Conservation (phyloP, 1,140 invertebrate species). For the Mylabris phalerata region DNA sequence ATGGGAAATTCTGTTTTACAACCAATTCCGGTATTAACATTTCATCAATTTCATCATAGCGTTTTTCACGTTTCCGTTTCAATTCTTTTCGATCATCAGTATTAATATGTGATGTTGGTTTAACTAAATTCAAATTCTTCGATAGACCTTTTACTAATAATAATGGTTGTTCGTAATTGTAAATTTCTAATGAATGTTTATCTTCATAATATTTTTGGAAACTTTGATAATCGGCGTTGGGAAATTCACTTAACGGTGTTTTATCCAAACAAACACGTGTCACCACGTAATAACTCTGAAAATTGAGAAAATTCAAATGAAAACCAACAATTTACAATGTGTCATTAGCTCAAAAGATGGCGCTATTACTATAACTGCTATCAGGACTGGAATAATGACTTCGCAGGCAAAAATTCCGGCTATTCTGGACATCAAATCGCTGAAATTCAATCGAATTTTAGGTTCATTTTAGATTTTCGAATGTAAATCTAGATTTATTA, state of each 20-base stretch:
- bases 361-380: neutral
- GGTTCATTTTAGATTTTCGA: no score
- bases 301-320: constrained; percentile 31
- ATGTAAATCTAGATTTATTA: no score
- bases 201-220: constrained; percentile 76
- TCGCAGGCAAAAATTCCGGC: no score
- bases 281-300: constrained; percentile 62
- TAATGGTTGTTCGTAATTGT: constrained; percentile 69
- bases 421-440: no score
- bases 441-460: no score
- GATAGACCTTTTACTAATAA: constrained; percentile 86
- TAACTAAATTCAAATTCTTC: constrained; percentile 59
- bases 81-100: constrained; percentile 6
- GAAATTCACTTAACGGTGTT: constrained; percentile 74
- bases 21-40: constrained; percentile 90
- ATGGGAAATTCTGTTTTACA: constrained; percentile 74
- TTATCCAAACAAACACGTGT: constrained; percentile 73
- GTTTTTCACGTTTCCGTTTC: constrained; percentile 47
- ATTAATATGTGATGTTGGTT: constrained; percentile 13
- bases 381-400: no score
- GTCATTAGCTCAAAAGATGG: neutral
- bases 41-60: constrained; percentile 57
- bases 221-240: constrained; percentile 61
- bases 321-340: neutral
- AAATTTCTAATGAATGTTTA: constrained; percentile 69